phyloP scores from a whole-genome alignment of 2,888 invertebrate species.

The Ichneumoninae sp. region DNA sequence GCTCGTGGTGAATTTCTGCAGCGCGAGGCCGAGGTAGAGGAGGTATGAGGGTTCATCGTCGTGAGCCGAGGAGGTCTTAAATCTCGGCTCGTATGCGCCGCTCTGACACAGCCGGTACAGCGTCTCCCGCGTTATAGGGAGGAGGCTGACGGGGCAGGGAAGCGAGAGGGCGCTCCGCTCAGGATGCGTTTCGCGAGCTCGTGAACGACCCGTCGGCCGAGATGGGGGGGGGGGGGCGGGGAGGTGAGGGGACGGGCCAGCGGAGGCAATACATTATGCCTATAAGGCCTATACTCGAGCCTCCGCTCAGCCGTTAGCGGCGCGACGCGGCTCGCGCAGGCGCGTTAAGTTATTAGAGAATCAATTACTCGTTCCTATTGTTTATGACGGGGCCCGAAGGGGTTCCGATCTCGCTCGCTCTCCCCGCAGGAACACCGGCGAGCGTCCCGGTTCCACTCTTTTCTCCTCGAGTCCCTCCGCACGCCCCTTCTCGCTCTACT shows the following conservation, averaged over 20 bases:
- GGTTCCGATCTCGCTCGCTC: slow-evolving; percentile 59
- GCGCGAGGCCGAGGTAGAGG: slow-evolving; percentile 9
- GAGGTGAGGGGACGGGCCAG: slow-evolving; percentile 21
- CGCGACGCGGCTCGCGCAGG: slow-evolving; percentile 75
- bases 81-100: slow-evolving; percentile 73
- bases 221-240: slow-evolving; percentile 55
- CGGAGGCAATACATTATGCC: slow-evolving; percentile 65
- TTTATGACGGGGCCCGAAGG: slow-evolving; percentile 83
- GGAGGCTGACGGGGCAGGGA: slow-evolving; percentile 16
- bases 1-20: slow-evolving; percentile 17
- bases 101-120: slow-evolving; percentile 10
- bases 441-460: slow-evolving; percentile 48
- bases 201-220: slow-evolving; percentile 19
- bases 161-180: slow-evolving; percentile 9
- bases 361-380: slow-evolving; percentile 84
- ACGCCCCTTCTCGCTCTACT: slow-evolving; percentile 64
- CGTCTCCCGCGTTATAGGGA: slow-evolving; percentile 15
- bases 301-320: slow-evolving; percentile 59
- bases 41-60: slow-evolving; percentile 71
- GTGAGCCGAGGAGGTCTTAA: slow-evolving; percentile 80
- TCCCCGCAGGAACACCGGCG: slow-evolving; percentile 43
- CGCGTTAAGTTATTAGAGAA: slow-evolving; percentile 85
- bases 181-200: slow-evolving; percentile 59
- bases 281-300: slow-evolving; percentile 34
- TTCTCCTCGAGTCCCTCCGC: slow-evolving; percentile 29